Evolutionary conservation across 2,797 vertebrate species (phyloP).

Genomic region (Anguilla obscura): DNA sequence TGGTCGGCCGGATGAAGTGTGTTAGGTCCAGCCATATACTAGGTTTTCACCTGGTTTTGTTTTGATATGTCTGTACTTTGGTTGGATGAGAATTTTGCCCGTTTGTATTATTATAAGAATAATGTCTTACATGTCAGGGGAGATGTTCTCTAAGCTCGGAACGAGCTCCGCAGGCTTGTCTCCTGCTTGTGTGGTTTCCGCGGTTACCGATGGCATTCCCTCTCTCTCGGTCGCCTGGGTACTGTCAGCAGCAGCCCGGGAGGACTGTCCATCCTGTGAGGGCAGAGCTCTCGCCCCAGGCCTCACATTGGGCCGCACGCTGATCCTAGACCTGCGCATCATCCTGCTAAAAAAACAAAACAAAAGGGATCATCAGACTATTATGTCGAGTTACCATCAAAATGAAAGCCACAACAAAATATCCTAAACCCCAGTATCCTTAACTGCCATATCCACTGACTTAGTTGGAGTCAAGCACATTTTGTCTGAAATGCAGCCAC

Average conservation of each 20-base stretch:
- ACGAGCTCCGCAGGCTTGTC: constrained; percentile 36
- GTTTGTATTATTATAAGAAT: background rate
- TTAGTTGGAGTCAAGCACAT: background rate
- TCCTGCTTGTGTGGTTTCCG: constrained; percentile 13
- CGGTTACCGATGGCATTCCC: background rate
- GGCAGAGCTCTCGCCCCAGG: constrained; percentile 59
- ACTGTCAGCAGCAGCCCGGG: background rate
- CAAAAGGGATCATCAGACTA: background rate
- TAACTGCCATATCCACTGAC: background rate
- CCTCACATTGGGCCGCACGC: constrained; percentile 81
- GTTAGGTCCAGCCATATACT: no score
- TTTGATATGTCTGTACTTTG: background rate
- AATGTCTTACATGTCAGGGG: constrained; percentile 26
- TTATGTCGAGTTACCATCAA: background rate
- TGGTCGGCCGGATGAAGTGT: no score
- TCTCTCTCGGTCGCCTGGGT: constrained; percentile 34
- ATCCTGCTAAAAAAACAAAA: constrained; percentile 58
- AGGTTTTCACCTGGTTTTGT: no score
- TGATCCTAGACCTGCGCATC: constrained; percentile 88
- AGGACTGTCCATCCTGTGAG: constrained; percentile 54
- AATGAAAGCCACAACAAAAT: background rate
- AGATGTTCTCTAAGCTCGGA: constrained; percentile 27
- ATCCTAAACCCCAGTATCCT: background rate
- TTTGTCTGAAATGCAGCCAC: background rate
- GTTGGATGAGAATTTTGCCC: background rate